Conservation (phyloP, 2,888 invertebrate species). For the Drosophila paracracens region DNA sequence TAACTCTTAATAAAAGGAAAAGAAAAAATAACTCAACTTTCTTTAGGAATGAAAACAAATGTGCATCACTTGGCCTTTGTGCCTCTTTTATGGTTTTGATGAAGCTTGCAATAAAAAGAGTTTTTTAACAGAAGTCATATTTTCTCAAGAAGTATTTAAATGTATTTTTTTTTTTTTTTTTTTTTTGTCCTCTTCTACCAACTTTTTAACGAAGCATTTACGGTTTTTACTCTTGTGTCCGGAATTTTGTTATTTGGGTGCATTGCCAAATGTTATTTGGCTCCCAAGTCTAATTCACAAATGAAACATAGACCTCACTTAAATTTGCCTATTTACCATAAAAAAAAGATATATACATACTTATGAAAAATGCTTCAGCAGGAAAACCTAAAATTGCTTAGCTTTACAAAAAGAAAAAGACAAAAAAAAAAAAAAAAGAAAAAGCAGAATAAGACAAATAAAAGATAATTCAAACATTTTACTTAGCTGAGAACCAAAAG, state of each 20-base stretch:
- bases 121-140: conserved; percentile 3
- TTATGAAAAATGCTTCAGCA: conserved; percentile 41
- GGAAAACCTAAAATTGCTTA: conserved; percentile 27
- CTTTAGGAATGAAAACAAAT: conserved; percentile 8
- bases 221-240: not conserved
- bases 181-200: not conserved
- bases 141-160: conserved; percentile 11
- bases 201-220: conserved; percentile 9
- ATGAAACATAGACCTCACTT: conserved; percentile 50
- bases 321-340: conserved; percentile 50
- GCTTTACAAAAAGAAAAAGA: conserved; percentile 4
- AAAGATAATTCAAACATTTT: conserved; percentile 75
- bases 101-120: conserved; percentile 6
- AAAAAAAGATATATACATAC: conserved; percentile 31
- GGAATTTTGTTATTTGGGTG: conserved; percentile 6
- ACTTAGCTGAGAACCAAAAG: conserved; percentile 42
- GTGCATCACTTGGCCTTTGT: conserved; percentile 12
- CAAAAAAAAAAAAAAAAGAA: not conserved
- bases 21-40: conserved; percentile 4
- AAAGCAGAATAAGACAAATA: conserved; percentile 56
- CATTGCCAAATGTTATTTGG: conserved; percentile 25
- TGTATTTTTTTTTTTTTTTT: not conserved
- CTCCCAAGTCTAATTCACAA: conserved; percentile 45
- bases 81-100: conserved; percentile 1
- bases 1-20: conserved; percentile 2